Percentiles rank a stretch among this genome's conserved stretches.
Evolutionary conservation across 2,888 invertebrate species (phyloP).

Genomic region (Scotopteryx bipunctaria): DNA sequence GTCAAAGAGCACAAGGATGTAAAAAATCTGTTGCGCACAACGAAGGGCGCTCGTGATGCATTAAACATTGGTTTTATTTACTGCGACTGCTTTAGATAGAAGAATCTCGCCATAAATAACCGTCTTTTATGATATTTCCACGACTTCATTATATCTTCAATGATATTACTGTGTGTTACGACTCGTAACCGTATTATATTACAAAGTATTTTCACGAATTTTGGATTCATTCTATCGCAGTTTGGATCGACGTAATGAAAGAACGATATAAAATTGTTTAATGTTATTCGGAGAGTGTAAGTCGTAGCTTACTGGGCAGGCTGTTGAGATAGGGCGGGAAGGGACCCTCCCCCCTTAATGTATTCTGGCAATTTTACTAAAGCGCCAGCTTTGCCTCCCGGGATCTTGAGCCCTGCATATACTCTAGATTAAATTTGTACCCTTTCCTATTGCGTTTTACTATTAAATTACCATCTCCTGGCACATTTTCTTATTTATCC

Average conservation of each 20-base stretch:
- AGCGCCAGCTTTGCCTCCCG: slow-evolving; percentile 46
- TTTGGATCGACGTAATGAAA: slow-evolving; percentile 35
- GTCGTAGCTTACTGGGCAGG: slow-evolving; percentile 61
- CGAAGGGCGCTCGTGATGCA: slow-evolving; percentile 48
- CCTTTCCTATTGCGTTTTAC: slow-evolving; percentile 53
- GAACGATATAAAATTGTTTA: slow-evolving; percentile 39
- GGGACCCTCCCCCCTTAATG: slow-evolving; percentile 64
- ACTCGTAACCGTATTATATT: slow-evolving; percentile 41
- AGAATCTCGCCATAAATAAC: slow-evolving; percentile 62
- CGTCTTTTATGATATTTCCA: slow-evolving; percentile 59
- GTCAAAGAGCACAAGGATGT: slow-evolving; percentile 38
- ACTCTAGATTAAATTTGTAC: slow-evolving; percentile 72
- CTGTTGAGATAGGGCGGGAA: slow-evolving; percentile 69
- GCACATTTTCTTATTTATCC: slow-evolving; percentile 58
- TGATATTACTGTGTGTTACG: slow-evolving; percentile 55
- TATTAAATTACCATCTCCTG: slow-evolving; percentile 13
- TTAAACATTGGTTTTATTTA: slow-evolving; percentile 64
- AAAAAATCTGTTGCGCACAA: slow-evolving; percentile 51
- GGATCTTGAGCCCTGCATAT: slow-evolving; percentile 55
- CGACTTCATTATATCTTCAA: slow-evolving; percentile 64
- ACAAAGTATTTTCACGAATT: slow-evolving; percentile 31
- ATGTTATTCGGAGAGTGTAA: slow-evolving; percentile 53
- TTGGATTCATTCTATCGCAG: slow-evolving; percentile 25
- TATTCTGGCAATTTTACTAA: slow-evolving; percentile 74
- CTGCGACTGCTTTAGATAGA: slow-evolving; percentile 57